Evolutionary conservation across 2,113 vertebrate genomes (phyloP), one percentile per base, ranked within the genome.

Genomic region (Ictidomys tridecemlineatus): DNA sequence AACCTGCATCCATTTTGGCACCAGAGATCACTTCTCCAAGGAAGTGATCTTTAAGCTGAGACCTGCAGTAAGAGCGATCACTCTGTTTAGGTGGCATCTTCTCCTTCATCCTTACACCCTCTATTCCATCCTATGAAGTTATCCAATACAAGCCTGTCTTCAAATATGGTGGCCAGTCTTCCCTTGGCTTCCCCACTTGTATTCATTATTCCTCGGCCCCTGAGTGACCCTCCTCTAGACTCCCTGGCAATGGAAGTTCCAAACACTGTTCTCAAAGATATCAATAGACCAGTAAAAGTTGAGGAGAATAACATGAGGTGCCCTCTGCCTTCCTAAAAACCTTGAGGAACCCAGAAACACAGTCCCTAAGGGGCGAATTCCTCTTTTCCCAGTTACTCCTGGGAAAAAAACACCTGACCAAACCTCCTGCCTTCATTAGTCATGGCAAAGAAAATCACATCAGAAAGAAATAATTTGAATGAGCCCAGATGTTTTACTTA

Each of bases 401-500:
- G 61, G 79, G 76, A 89, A 91, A 56, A 92, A 95, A n/a, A 79
- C 86, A 86, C 84, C 84, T 93, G 94, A 56, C 70, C 51, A 77
- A 94, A 80, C 32, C 69, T 72, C 83, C 89, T 90, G 72, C 53
- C 77, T 87, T 87, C 83, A 39, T 90, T 89, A 92, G 87, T 87
- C 96, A 90, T 69, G 17, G 95, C 39, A 86, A 96, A 94, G 69
- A 80, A 67, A 93, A 83, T 95, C 92, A 92, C 73, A 67, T 94
- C 84, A 76, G 85, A 93, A 96, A 56, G 39, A 94, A 74, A 53
- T 48, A 67, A 92, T 82, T 90, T 95, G 95, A 97, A 96, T 30
- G 85, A 95, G 87, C 67, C 89, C 97, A 97, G 97, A 98, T 97
- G 95, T 95, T 96, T 91, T 39, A 70, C 80, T 95, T 96, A 87